A percentile compares a stretch with the other conserved stretches of the same genome.
Evolutionary conservation across 2,888 invertebrate genomes (phyloP).

Genomic region (Scaptomyza caliginosa): DNA sequence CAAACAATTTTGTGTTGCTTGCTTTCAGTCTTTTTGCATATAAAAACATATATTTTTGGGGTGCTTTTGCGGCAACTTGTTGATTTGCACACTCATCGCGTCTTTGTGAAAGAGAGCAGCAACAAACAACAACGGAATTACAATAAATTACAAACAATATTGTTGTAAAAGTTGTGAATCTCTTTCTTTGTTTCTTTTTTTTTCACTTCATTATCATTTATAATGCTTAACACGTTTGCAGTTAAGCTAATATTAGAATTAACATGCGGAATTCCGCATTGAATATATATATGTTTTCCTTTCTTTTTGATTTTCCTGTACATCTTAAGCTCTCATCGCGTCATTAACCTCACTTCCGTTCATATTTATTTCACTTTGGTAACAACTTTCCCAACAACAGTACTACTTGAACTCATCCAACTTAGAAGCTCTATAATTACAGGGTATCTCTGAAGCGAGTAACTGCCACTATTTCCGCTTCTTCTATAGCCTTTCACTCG

Average conservation of each 20-base stretch:
- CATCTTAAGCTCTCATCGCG: neutral
- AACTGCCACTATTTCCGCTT: no score
- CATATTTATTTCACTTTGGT: neutral
- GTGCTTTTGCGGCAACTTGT: conserved; percentile 58
- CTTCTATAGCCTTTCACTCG: conserved; percentile 23
- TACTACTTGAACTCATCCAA: no score
- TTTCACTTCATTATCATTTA: conserved; percentile 3
- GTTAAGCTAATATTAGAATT: conserved; percentile 30
- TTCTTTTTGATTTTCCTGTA: neutral
- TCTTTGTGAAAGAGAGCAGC: conserved; percentile 37
- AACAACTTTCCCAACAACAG: no score
- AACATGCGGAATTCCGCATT: conserved; percentile 36
- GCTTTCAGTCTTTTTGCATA: conserved; percentile 1
- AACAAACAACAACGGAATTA: conserved; percentile 7
- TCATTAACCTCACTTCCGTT: neutral
- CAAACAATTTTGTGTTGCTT: conserved; percentile 5
- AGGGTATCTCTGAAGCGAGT: no score
- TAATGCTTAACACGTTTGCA: conserved; percentile 18
- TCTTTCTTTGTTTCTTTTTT: neutral
- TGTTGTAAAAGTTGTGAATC: conserved; percentile 11
- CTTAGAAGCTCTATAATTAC: no score
- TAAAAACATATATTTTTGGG: conserved; percentile 2
- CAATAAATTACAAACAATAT: conserved; percentile 12
- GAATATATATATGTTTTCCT: neutral
- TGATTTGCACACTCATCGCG: conserved; percentile 59